Base-by-base conservation (phyloP, 2,797 vertebrate species). In the Cichlasoma orientale region DNA sequence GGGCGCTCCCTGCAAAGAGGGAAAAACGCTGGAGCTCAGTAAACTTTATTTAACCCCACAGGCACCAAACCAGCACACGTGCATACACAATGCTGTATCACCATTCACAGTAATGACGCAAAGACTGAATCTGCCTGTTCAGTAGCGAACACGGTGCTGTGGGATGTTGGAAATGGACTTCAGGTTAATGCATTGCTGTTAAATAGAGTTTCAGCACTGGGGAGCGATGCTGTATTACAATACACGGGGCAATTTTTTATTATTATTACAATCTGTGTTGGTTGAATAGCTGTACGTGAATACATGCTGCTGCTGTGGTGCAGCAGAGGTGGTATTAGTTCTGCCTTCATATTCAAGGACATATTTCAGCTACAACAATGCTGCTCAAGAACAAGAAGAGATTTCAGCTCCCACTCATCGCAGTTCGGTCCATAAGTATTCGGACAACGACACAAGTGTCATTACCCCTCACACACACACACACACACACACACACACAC, bases 161-260 rank as follows among this genome's bases (percentile, higher is more conserved):
- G 54, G 68, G 70, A 82, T 69, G 53, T 74, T 78, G 73, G 63
- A 82, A 72, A 86, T 55, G 9, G 71, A 58, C 66, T 57, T 69
- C 56, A 21, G 77, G 70, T 58, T 36, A 75, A 78, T 85, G 72
- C 77, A 54, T 72, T 83, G 77, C 66, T 72, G 50, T 80, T 59
- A 78, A 81, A 86, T 77, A 19, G 76, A 75, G 69, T 80, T 77
- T 72, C 52, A 79, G 69, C 77, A 73, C 75, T 66, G 59, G 33
- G 56, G 72, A 85, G 57, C 57, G 54, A 68, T 78, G 61, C 54
- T 85, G 31, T 75, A 59, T 55, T 47, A 71, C n/a, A 74, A 16
- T 18, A 77, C 70, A 78, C 29, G 25, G 79, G 69, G 56, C 44
- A 68, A 47, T 11, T 36, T 77, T 27, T 53, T 59, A 44, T 63